These are phyloP conservation scores for Phylloscopus trochilus DNA, from an alignment of 2,113 vertebrate genomes.

Conservation along the genomic window DNA sequence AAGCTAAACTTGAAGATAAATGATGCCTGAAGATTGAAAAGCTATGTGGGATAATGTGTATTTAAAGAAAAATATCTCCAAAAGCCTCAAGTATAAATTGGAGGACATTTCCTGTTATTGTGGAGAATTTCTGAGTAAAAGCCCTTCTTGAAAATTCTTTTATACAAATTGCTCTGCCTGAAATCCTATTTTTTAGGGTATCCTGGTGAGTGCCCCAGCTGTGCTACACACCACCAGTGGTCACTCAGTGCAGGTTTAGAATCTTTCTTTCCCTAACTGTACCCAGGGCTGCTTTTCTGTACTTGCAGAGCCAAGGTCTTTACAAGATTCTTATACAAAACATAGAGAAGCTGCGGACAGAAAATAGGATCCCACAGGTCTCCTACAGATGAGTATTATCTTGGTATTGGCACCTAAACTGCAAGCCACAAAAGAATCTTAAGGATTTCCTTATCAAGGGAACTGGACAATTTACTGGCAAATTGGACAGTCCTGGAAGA, in stretches of 20 bases:
- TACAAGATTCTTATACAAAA: neutral
- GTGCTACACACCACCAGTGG: neutral
- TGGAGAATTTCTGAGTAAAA: conserved; percentile 13
- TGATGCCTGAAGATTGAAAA: conserved; percentile 50
- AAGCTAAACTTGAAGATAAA: conserved; percentile 42
- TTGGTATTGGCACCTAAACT: neutral
- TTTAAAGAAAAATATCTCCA: conserved; percentile 41
- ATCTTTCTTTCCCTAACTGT: neutral
- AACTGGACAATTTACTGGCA: neutral
- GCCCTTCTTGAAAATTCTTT: neutral
- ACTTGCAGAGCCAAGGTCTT: neutral
- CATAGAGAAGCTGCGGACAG: neutral
- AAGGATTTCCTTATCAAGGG: neutral
- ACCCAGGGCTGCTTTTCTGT: neutral
- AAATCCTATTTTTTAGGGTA: neutral
- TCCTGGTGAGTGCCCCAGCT: neutral
- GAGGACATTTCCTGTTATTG: neutral
- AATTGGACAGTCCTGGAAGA: neutral
- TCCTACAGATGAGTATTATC: neutral
- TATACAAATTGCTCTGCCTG: neutral
- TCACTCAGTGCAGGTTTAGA: neutral
- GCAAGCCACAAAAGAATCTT: neutral
- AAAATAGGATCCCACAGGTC: neutral
- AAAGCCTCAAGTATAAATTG: neutral
- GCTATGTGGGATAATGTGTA: neutral